These are phyloP conservation scores for Sciurus vulgaris DNA, from an alignment of 2,797 vertebrate genomes.

Conservation along the genomic window DNA sequence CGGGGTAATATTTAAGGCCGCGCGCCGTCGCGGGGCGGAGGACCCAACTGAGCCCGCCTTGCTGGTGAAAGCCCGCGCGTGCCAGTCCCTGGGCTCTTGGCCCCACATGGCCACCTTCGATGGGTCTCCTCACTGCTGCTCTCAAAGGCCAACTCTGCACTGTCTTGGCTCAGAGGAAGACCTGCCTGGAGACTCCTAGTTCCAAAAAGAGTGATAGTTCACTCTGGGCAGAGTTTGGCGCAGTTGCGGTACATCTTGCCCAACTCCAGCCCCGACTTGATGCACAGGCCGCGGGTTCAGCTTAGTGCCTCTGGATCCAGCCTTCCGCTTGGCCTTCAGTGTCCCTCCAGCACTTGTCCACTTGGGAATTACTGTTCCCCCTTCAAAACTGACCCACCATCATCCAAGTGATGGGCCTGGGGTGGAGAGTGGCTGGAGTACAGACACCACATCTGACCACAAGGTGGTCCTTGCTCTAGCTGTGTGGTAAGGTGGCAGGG, in stretches of 20 bases:
- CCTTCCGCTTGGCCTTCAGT: not conserved
- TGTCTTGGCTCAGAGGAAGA: not conserved
- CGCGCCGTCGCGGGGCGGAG: constrained; percentile 58
- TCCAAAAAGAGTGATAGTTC: not conserved
- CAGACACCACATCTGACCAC: not conserved
- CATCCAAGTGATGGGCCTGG: not conserved
- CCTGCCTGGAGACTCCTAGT: not conserved
- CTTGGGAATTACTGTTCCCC: not conserved
- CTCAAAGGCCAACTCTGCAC: not conserved
- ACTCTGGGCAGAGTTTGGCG: not conserved
- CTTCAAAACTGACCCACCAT: not conserved
- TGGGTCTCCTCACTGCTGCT: not conserved
- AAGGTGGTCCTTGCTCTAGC: not conserved
- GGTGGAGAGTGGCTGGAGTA: not conserved
- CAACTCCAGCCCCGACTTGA: not conserved
- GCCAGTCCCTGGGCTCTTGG: not conserved
- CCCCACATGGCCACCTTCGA: not conserved
- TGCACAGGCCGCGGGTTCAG: not conserved
- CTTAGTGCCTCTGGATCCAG: not conserved
- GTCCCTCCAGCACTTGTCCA: not conserved
- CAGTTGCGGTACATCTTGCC: not conserved
- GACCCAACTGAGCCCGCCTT: not conserved
- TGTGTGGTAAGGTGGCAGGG: not conserved
- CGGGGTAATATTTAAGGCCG: constrained; percentile 84
- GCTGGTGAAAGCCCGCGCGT: not conserved